Base-by-base conservation (phyloP, 2,888 invertebrate species). In the Rotaria sp. region DNA sequence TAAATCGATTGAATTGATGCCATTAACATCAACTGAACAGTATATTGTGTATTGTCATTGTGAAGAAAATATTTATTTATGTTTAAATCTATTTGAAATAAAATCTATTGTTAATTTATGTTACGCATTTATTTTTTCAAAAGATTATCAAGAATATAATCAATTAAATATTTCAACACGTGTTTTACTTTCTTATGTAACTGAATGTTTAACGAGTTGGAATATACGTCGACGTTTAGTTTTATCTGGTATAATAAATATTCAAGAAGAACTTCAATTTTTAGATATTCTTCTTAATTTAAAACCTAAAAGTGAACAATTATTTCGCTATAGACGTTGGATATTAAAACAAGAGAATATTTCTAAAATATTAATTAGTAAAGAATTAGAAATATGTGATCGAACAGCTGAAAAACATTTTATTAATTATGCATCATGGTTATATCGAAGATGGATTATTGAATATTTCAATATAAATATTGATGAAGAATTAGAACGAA, bases 201-300 rank as follows among this genome's bases (percentile, higher is more conserved):
- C 45, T 11, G 80, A 80, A 80, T 80, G 80, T 80, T 80, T 80
- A 80, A 80, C 80, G 45, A n/a, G 80, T 80, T 80, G 80, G 80
- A 80, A 80, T 45, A 80, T 80, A 41, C 80, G 80, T 24, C 41
- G 45, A 80, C 80, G 80, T n/a, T 80, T 80, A 45, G 3, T 80
- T 4, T 45, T 80, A 80, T 45, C 45, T 4, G 24, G 21, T 45
- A n/a, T 11, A n/a, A 80, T 45, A 21, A 8, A n/a, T n/a, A 45
- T 80, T n/a, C 11, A 41, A 45, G 11, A 41, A 4, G 80, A 80
- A 80, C 45, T 80, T 26, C 11, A 80, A 26, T 80, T 80, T 45
- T 2, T 45, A 26, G 45, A 41, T 45, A n/a, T 45, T 45, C 41
- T 80, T 45, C 45, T 80, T n/a, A 41, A 35, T 26, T 45, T 80